Evolutionary conservation across 2,888 invertebrate species (phyloP).

Genomic region (Caenorhabditis angaria): DNA sequence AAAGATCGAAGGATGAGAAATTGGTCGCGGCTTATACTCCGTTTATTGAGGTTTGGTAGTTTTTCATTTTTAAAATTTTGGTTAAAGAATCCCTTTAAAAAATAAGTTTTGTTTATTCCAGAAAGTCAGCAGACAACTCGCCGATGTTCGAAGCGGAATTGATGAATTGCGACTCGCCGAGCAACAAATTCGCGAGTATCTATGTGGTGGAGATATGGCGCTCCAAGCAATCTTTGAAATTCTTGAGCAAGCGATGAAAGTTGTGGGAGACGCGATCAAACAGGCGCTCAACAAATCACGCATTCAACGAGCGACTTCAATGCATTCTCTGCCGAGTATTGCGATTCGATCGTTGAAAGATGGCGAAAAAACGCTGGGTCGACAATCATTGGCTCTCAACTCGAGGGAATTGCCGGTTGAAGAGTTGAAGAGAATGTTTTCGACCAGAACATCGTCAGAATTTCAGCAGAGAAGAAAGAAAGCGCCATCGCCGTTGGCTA

Average conservation of each 20-base stretch:
- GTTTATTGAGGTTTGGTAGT: conserved; percentile 22
- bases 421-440: conserved; percentile 34
- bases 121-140: conserved; percentile 15
- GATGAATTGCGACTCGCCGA: conserved; percentile 25
- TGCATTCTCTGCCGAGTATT: conserved; percentile 18
- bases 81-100: background rate
- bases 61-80: background rate
- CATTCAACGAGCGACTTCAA: conserved; percentile 28
- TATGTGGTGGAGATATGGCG: conserved; percentile 31
- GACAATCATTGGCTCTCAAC: conserved; percentile 40
- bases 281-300: conserved; percentile 25
- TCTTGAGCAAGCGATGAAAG: conserved; percentile 31
- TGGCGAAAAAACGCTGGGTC: conserved; percentile 25
- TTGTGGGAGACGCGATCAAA: conserved; percentile 33
- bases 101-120: background rate
- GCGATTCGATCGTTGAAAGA: conserved; percentile 23
- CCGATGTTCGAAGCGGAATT: conserved; percentile 27
- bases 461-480: conserved; percentile 19
- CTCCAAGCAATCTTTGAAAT: conserved; percentile 34
- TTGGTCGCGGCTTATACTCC: conserved; percentile 24
- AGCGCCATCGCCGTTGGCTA: conserved; percentile 15
- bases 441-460: conserved; percentile 21
- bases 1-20: conserved; percentile 23
- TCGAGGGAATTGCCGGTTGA: conserved; percentile 36
- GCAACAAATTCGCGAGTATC: conserved; percentile 24